Base-by-base conservation (phyloP, 2,113 vertebrate species). In the Pseudopipra pipra region DNA sequence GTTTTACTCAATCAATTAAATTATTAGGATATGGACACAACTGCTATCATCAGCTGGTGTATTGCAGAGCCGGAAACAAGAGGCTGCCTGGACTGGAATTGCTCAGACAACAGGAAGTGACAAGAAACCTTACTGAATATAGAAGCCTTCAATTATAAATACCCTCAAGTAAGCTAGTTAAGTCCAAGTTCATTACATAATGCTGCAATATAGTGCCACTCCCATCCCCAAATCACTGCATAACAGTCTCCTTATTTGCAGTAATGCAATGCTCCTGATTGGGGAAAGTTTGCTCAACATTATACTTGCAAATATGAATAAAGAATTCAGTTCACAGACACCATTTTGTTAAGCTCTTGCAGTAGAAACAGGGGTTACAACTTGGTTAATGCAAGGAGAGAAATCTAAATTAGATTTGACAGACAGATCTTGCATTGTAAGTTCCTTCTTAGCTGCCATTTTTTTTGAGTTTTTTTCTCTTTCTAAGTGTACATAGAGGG, bases 1-100 rank as follows among this genome's bases (percentile, higher is more conserved):
- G 61, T 87, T 96, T 85, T 89, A 79, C 18, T 82, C 55, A 52
- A 49, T 73, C 19, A 78, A 35, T 93, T 61, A 74, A 75, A 52
- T 83, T 78, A 63, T 55, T 91, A 81, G 24, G 24, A 52, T 62
- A 73, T 28, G 8, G 33, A 74, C 33, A 52, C 3, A 79, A 58
- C 33, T 82, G 18, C 20, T 39, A 51, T 21, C 12, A 75, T 3
- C 59, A 90, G 39, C 30, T 82, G 5, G 1, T 8, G 7, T 28
- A 37, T 21, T 28, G 44, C 41, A 71, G 31, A 52, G 6, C 17
- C 6, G 1, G 1, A 88, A 76, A 70, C 11, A 90, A 76, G 37
- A 66, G 28, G 4, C 8, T 83, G 5, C 16, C 70, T 83, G 9
- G 23, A 65, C 13, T 22, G 12, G 22, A 84, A 86, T 12, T 6